Conservation (phyloP, 37 sponge, comb jelly and placozoan genomes). For the Ephydatia muelleri region DNA sequence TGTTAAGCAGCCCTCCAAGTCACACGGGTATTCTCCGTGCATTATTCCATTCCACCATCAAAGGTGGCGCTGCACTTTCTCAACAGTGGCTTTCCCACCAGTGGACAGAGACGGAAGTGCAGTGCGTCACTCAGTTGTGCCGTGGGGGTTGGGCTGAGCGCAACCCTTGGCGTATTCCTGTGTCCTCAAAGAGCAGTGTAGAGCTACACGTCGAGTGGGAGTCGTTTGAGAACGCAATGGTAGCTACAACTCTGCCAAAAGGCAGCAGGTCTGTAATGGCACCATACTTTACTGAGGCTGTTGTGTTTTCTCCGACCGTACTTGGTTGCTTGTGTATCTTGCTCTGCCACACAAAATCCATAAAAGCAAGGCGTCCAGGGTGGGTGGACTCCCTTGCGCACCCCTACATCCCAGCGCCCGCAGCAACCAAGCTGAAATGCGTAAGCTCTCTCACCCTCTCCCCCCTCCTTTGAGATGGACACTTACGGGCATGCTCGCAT, state of each 20-base stretch:
- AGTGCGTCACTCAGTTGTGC: conserved; percentile 11
- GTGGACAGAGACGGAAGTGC: conserved; percentile 28
- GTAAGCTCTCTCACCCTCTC: conserved; percentile 19
- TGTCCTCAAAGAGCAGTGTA: neutral
- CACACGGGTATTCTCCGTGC: conserved; percentile 6
- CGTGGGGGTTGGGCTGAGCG: neutral
- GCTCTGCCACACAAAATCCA: neutral
- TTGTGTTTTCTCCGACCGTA: conserved; percentile 36
- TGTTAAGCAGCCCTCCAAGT: neutral
- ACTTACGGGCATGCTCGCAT: conserved; percentile 8
- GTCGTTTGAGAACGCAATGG: conserved; percentile 33
- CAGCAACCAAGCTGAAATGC: neutral
- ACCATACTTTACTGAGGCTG: conserved; percentile 36
- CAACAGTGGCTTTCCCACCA: conserved; percentile 33
- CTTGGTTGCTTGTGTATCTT: conserved; percentile 38
- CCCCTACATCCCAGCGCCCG: neutral
- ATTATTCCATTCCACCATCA: conserved; percentile 18
- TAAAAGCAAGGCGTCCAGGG: neutral
- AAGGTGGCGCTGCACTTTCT: neutral
- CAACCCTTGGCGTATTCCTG: conserved; percentile 46
- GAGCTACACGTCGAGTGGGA: conserved; percentile 45
- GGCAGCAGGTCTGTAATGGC: neutral
- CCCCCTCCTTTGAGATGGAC: conserved; percentile 6
- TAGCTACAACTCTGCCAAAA: neutral
- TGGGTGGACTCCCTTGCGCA: too few species aligned